phyloP scores from a whole-genome alignment of 2,113 vertebrate genomes.

The Gambusia affinis region DNA sequence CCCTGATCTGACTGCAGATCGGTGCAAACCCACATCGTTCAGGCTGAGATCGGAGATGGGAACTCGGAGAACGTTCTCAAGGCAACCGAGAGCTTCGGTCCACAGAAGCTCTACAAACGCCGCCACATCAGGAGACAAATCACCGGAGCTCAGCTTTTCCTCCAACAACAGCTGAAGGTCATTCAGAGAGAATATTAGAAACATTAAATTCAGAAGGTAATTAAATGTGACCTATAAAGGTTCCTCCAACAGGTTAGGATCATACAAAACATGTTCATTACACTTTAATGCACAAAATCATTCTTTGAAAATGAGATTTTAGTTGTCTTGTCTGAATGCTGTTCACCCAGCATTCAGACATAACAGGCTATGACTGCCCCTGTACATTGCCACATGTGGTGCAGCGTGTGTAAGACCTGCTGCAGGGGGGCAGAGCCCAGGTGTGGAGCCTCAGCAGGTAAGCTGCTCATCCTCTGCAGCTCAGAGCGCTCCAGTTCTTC shows the following conservation, averaged over 20 bases:
- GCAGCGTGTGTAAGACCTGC: slow-evolving; percentile 66
- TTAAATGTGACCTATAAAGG: too few species aligned
- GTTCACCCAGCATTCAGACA: too few species aligned
- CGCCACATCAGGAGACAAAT: slow-evolving; percentile 80
- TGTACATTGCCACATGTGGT: too few species aligned
- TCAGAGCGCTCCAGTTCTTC: slow-evolving; percentile 63
- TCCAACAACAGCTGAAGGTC: slow-evolving; percentile 85
- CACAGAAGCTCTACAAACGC: slow-evolving; percentile 87
- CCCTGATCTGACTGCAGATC: neutral
- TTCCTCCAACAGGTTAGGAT: too few species aligned
- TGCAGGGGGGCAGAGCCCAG: slow-evolving; percentile 82
- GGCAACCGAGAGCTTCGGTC: slow-evolving; percentile 83
- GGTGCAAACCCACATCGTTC: slow-evolving; percentile 76
- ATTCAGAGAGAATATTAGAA: slow-evolving; percentile 18
- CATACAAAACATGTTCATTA: too few species aligned
- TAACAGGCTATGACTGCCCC: too few species aligned
- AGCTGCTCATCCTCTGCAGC: slow-evolving; percentile 56
- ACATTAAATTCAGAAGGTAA: neutral
- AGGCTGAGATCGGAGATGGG: slow-evolving; percentile 81
- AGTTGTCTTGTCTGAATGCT: too few species aligned
- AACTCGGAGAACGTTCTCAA: slow-evolving; percentile 71
- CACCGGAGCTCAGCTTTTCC: slow-evolving; percentile 71
- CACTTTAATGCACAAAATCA: too few species aligned
- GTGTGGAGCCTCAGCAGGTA: slow-evolving; percentile 54
- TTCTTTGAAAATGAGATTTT: too few species aligned